Conservation (phyloP, 2,797 vertebrate genomes). For the Clarias platycephalus region DNA sequence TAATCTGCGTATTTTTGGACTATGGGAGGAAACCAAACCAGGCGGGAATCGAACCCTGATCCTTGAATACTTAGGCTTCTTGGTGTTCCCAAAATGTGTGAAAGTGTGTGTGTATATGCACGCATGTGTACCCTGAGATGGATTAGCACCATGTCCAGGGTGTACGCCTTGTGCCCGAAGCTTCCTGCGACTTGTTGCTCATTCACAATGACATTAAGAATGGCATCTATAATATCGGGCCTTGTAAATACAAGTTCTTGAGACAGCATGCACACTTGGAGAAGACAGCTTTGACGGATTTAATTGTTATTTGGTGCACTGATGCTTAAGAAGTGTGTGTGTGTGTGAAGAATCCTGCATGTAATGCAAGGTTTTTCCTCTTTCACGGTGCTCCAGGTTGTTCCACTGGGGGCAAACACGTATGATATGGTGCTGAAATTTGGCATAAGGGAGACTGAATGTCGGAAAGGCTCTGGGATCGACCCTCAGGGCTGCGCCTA, state of each 20-base stretch:
- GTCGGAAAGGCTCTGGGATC: conserved; percentile 54
- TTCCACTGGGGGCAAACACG: conserved; percentile 52
- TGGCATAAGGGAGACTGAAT: conserved; percentile 63
- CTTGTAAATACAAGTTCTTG: background rate
- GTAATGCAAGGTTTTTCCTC: background rate
- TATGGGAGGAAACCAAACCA: no score
- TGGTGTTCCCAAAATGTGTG: no score
- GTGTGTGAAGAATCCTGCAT: background rate
- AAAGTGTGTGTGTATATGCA: no score
- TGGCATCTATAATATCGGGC: background rate
- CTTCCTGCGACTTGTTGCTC: background rate
- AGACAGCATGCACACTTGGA: background rate
- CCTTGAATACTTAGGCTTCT: no score
- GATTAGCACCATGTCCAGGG: no score
- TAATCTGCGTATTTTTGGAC: no score
- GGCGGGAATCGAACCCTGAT: no score
- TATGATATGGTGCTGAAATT: conserved; percentile 65
- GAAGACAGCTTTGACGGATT: background rate
- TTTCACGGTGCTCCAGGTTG: conserved; percentile 55
- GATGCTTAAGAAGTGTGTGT: background rate
- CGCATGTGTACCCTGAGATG: no score
- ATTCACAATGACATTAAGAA: background rate
- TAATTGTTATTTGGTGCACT: background rate
- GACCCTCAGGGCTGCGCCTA: conserved; percentile 63
- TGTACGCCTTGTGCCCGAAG: no score